Base-by-base conservation (phyloP, 2,888 invertebrate genomes). In the Caenorhabditis macrosperma region DNA sequence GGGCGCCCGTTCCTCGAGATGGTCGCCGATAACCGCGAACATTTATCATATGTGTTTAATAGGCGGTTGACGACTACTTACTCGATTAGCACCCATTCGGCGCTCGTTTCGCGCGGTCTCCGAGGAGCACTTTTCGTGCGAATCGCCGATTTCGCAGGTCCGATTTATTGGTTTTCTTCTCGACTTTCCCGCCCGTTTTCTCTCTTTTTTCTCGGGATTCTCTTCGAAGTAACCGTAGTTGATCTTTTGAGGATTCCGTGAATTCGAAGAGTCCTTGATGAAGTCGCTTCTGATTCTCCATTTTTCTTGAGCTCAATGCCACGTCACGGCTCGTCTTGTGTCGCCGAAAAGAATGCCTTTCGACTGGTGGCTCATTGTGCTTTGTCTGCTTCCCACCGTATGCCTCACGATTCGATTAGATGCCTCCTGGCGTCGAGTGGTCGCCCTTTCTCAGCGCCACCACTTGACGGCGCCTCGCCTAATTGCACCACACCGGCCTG, bases 361-460 rank as follows among this genome's bases (percentile, higher is more conserved):
- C 26, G 12, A 10, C 24, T 7, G 2, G n/a, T 22, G n/a, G 17
- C 26, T 46, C 55, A 54, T 71, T 71, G 61, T 71, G 46, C 71
- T 54, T 71, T 71, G 71, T 71, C 30, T 24, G n/a, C 30, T 54
- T 30, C 0, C 60, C 17, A 71, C 71, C 71, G 71, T 71, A 71
- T 12, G 22, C 69, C 38, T n/a, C 28, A 50, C n/a, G 41, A 63
- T 41, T 38, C 46, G 26, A 61, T 54, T 54, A 61, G 30, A 1
- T 9, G 54, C 41, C 55, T 67, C 33, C 55, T 55, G 55, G 17
- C 26, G 20, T 63, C 61, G 55, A 71, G 71, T 71, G 71, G 69
- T 35, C 71, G 63, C 71, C 71, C 71, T 61, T 71, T 60, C 48
- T 50, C 63, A 55, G 71, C 71, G 71, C 71, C 71, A 71, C 71